These are phyloP conservation scores for Sinopyrophorus schimmeli DNA, from an alignment of 2,888 invertebrate genomes.

Conservation along the genomic window DNA sequence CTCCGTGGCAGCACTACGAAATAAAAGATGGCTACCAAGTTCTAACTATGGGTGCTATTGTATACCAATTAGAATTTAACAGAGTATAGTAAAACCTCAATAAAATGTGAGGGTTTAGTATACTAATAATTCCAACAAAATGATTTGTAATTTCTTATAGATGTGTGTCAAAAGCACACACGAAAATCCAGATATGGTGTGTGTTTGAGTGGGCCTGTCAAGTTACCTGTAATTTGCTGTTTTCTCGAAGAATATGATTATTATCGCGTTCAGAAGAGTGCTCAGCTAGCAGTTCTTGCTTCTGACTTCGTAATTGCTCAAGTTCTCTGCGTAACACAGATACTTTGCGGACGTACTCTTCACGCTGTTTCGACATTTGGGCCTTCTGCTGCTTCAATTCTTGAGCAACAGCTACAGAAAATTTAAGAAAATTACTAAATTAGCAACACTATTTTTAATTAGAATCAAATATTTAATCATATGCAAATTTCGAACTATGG, in stretches of 20 bases:
- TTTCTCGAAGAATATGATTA: conserved; percentile 78
- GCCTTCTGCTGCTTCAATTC: conserved; percentile 83
- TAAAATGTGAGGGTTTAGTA: neutral
- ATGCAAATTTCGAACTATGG: too few species aligned
- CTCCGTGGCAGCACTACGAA: conserved; percentile 46
- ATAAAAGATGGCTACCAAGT: conserved; percentile 49
- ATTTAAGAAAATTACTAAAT: conserved; percentile 2
- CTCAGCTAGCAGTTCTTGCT: conserved; percentile 73
- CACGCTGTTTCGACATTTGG: conserved; percentile 76
- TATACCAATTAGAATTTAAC: conserved; percentile 17
- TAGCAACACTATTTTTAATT: neutral
- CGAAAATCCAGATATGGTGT: conserved; percentile 3
- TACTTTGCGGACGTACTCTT: conserved; percentile 79
- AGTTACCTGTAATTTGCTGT: conserved; percentile 81
- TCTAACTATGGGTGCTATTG: conserved; percentile 28
- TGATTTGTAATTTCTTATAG: neutral
- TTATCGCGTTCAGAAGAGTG: conserved; percentile 71
- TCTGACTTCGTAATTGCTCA: conserved; percentile 76
- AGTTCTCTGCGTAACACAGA: conserved; percentile 74
- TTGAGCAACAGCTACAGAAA: conserved; percentile 70
- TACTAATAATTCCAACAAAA: too few species aligned
- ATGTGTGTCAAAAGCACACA: conserved; percentile 9
- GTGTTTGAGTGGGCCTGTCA: too few species aligned
- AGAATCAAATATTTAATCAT: too few species aligned
- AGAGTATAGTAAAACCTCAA: conserved; percentile 9